These are phyloP conservation scores for Schizopygopsis pylzovi DNA, from an alignment of 2,797 vertebrate species.

Conservation along the genomic window DNA sequence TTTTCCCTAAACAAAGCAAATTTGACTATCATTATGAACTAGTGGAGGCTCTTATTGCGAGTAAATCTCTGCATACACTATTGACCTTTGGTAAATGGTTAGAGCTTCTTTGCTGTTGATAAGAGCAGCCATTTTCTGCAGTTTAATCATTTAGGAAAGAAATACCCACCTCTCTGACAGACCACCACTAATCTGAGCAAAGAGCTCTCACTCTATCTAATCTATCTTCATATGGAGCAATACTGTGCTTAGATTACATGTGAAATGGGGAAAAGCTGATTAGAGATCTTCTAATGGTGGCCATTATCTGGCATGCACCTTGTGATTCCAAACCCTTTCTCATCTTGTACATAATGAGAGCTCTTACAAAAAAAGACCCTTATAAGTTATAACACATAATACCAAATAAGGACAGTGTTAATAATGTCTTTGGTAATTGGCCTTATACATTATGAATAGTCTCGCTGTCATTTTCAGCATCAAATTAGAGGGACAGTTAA, in stretches of 20 bases:
- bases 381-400: neutral
- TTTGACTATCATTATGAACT: conserved; percentile 4
- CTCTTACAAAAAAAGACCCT: neutral
- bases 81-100: conserved; percentile 32
- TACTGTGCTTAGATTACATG: conserved; percentile 4
- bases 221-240: conserved; percentile 26
- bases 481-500: conserved; percentile 40
- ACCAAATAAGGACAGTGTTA: neutral
- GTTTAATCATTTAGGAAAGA: conserved; percentile 53
- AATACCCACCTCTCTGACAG: conserved; percentile 44
- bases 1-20: neutral
- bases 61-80: conserved; percentile 12
- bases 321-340: neutral
- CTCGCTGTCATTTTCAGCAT: neutral
- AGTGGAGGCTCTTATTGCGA: neutral
- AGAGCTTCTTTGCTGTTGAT: conserved; percentile 42
- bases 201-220: conserved; percentile 21
- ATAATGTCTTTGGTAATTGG: conserved; percentile 29
- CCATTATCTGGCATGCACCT: conserved; percentile 12
- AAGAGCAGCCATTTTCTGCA: conserved; percentile 48
- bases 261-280: conserved; percentile 52
- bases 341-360: neutral
- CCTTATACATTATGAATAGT: conserved; percentile 34
- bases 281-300: conserved; percentile 31
- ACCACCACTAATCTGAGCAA: conserved; percentile 42